Evolutionary conservation across 1,140 invertebrate genomes (phyloP).

Genomic region (Meloidogyne chitwoodi): DNA sequence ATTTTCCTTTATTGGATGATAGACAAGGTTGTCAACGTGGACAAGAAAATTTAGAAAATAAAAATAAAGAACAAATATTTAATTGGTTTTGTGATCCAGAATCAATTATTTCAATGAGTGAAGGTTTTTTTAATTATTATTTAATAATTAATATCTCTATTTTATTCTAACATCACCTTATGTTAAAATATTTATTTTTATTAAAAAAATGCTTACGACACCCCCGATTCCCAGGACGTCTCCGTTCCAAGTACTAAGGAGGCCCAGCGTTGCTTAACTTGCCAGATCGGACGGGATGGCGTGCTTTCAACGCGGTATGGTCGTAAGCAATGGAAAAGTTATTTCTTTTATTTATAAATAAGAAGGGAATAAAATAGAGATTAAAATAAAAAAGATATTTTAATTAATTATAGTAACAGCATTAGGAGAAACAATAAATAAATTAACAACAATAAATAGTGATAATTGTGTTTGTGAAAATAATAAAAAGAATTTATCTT

Average conservation of each 20-base stretch:
- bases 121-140: not conserved
- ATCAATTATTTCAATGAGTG: constrained; percentile 14
- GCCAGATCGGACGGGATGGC: not conserved
- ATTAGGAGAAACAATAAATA: constrained; percentile 26
- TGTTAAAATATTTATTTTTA: too few species aligned
- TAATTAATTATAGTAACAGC: constrained; percentile 18
- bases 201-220: not conserved
- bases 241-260: not conserved
- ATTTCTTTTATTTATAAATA: not conserved
- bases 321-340: not conserved
- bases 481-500: not conserved
- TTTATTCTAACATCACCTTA: not conserved
- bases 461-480: constrained; percentile 21
- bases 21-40: constrained; percentile 1
- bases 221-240: not conserved
- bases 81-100: constrained; percentile 19
- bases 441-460: constrained; percentile 15
- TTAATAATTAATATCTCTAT: not conserved
- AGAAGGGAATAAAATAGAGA: not conserved
- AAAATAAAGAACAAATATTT: not conserved
- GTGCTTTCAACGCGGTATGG: too few species aligned
- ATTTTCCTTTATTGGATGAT: constrained; percentile 7
- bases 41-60: not conserved
- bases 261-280: not conserved
- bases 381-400: not conserved